These are phyloP conservation scores for Caenorhabditis uteleia DNA, from an alignment of 2,888 invertebrate species.

Conservation along the genomic window DNA sequence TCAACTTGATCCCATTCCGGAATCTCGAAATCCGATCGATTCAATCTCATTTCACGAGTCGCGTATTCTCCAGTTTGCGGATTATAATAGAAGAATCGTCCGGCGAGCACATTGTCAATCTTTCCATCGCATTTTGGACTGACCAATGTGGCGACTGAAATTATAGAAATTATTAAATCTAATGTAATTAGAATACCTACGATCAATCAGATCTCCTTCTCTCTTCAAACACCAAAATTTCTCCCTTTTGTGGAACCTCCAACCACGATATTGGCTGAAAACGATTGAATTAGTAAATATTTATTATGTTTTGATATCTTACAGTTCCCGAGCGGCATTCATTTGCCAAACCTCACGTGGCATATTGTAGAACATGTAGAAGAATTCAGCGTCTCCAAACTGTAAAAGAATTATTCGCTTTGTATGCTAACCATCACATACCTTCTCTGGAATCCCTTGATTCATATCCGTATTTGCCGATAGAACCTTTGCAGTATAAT, in stretches of 20 bases:
- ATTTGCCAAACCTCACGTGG: conserved; percentile 33
- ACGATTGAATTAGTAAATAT: background rate
- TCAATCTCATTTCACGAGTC: conserved; percentile 16
- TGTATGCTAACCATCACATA: background rate
- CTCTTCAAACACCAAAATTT: conserved; percentile 24
- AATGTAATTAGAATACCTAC: too few relatives aligned
- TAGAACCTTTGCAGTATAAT: conserved; percentile 24
- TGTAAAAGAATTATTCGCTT: background rate
- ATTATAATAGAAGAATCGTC: too few relatives aligned
- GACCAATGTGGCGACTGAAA: too few relatives aligned
- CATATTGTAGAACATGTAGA: conserved; percentile 36
- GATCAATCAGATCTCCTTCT: too few relatives aligned
- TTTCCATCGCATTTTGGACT: too few relatives aligned
- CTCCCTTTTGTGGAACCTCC: conserved; percentile 25
- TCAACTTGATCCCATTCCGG: conserved; percentile 17
- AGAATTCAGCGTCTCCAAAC: conserved; percentile 23
- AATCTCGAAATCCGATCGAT: conserved; percentile 25
- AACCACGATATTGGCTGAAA: conserved; percentile 28
- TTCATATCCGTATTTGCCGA: conserved; percentile 18
- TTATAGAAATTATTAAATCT: too few relatives aligned
- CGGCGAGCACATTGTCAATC: too few relatives aligned
- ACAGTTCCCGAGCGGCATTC: conserved; percentile 36
- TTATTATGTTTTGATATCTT: background rate
- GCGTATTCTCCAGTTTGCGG: too few relatives aligned
- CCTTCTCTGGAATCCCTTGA: conserved; percentile 20